phyloP scores from a whole-genome alignment of 2,113 vertebrate species.

The Prunella himalayana region DNA sequence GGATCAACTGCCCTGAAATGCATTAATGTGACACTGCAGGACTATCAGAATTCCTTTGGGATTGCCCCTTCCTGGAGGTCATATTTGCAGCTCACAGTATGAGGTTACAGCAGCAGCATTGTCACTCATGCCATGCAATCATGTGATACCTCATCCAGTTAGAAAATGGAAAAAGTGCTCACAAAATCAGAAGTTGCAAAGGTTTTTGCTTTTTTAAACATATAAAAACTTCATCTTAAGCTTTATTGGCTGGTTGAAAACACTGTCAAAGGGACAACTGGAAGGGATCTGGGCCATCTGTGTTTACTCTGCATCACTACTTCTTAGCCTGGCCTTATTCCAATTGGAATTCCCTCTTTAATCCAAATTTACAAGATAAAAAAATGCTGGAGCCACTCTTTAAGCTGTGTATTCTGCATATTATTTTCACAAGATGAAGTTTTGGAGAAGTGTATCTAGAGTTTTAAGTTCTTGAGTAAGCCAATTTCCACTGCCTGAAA shows the following conservation, averaged over 20 bases:
- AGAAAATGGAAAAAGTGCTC: neutral
- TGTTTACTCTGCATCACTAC: neutral
- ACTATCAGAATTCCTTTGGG: neutral
- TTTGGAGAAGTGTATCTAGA: neutral
- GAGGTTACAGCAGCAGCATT: conserved; percentile 17
- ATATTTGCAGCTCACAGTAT: neutral
- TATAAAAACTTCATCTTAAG: neutral
- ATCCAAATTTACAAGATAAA: neutral
- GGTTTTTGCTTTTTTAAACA: neutral
- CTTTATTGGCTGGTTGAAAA: neutral
- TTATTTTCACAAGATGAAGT: neutral
- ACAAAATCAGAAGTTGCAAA: conserved; percentile 67
- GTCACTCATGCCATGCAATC: conserved; percentile 14
- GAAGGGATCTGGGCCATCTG: neutral
- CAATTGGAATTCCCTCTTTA: neutral
- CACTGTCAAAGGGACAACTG: neutral
- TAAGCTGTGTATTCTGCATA: neutral
- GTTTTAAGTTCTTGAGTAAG: neutral
- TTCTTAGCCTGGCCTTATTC: neutral
- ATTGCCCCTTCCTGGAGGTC: neutral
- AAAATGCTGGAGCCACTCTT: neutral
- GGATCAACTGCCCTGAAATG: neutral
- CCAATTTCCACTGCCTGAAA: conserved; percentile 49
- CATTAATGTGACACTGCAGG: neutral
- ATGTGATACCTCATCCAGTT: conserved; percentile 33